phyloP scores from a whole-genome alignment of 2,888 invertebrate species.

The Mayetiola destructor region DNA sequence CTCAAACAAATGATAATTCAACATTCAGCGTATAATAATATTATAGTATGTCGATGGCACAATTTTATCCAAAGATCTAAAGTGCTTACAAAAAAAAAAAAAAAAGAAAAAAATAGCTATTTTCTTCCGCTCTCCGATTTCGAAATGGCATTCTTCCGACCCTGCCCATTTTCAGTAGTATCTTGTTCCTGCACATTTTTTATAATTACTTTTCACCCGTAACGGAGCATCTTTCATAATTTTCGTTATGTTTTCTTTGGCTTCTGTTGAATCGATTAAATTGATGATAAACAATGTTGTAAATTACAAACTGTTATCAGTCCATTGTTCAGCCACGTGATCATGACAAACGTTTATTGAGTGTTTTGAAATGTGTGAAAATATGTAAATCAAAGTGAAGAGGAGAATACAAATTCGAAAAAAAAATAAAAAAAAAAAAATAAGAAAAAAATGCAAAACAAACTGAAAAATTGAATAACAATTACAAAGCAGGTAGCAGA shows the following conservation, averaged over 20 bases:
- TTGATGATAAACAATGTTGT: background rate
- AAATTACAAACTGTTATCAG: background rate
- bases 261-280: background rate
- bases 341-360: background rate
- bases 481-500: too few relatives aligned
- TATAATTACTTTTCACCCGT: too few relatives aligned
- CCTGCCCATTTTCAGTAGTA: background rate
- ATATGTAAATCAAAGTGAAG: constrained; percentile 6
- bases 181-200: background rate
- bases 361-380: constrained; percentile 9
- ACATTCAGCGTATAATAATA: too few relatives aligned
- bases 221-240: too few relatives aligned
- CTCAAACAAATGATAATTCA: too few relatives aligned
- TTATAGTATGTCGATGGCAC: too few relatives aligned
- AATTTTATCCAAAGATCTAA: too few relatives aligned
- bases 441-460: too few relatives aligned
- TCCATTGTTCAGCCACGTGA: background rate
- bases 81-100: too few relatives aligned
- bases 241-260: background rate
- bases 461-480: too few relatives aligned
- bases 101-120: background rate
- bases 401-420: too few relatives aligned
- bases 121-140: background rate
- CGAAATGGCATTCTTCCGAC: background rate
- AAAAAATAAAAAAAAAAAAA: too few relatives aligned